These are phyloP conservation scores for Pseudochirops cupreus DNA, from an alignment of 2,797 vertebrate species.

Conservation along the genomic window DNA sequence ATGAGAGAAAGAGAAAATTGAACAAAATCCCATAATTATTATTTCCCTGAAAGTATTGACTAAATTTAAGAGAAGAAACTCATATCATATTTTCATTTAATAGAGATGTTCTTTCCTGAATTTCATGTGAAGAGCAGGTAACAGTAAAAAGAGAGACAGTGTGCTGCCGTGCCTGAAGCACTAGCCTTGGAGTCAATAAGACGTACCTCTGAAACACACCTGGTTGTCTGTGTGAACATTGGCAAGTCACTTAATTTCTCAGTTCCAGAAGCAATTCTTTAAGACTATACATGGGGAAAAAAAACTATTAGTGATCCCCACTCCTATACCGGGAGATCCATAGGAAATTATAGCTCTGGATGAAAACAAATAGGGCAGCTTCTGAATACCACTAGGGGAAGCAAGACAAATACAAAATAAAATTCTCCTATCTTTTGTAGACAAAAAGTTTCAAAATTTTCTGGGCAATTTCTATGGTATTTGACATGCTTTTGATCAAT, in stretches of 20 bases:
- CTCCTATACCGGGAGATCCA: neutral
- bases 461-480: neutral
- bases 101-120: constrained; percentile 35
- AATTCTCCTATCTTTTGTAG: constrained; percentile 18
- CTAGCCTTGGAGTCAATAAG: neutral
- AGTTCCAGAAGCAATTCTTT: neutral
- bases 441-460: constrained; percentile 33
- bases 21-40: neutral
- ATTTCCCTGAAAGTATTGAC: constrained; percentile 20
- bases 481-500: constrained; percentile 14
- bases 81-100: neutral
- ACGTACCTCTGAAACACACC: neutral
- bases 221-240: neutral
- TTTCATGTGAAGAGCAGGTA: constrained; percentile 37
- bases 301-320: neutral
- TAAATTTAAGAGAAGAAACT: neutral
- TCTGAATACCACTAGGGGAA: constrained; percentile 23
- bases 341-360: neutral
- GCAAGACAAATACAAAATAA: constrained; percentile 7
- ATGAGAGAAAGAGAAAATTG: constrained; percentile 32
- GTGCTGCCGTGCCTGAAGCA: neutral
- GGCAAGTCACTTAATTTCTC: neutral
- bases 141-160: neutral
- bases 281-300: neutral
- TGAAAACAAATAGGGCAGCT: neutral